Evolutionary conservation across 2,797 vertebrate species (phyloP).

Genomic region (Bufotes viridis): DNA sequence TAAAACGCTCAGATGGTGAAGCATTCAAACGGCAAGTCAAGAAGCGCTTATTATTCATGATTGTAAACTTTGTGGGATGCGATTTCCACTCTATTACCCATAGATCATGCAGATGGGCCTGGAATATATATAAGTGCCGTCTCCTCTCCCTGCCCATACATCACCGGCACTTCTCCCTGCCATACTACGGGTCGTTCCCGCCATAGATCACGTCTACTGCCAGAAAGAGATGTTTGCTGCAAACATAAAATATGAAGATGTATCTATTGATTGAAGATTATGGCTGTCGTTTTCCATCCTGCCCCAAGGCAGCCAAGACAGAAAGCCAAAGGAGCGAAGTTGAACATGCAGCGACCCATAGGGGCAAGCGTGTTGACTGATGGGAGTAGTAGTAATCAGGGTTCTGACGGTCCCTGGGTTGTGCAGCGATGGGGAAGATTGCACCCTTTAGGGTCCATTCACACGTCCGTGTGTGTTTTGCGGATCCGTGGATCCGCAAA

Average conservation of each 20-base stretch:
- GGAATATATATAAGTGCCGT: neutral
- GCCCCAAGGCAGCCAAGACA: conserved; percentile 7
- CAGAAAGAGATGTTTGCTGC: conserved; percentile 30
- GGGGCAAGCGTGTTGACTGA: too few species aligned
- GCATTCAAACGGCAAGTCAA: conserved; percentile 49
- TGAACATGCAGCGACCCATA: too few species aligned
- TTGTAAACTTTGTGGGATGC: conserved; percentile 23
- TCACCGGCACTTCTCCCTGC: neutral
- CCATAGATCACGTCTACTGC: conserved; percentile 12
- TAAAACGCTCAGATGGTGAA: conserved; percentile 32
- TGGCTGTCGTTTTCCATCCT: conserved; percentile 34
- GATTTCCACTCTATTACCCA: conserved; percentile 22
- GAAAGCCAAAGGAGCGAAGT: neutral
- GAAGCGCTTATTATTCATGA: conserved; percentile 44
- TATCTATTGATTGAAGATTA: conserved; percentile 40
- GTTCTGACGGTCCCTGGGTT: neutral
- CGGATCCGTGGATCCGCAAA: too few species aligned
- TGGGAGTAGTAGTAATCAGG: too few species aligned
- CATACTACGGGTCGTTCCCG: conserved; percentile 15
- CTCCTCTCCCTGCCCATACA: conserved; percentile 21
- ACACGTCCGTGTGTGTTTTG: too few species aligned
- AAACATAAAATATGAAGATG: conserved; percentile 38
- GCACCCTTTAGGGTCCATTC: too few species aligned
- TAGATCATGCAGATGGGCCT: conserved; percentile 45
- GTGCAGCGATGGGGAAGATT: too few species aligned